A percentile compares a stretch with the other conserved stretches of the same genome.
Evolutionary conservation across 2,113 vertebrate species (phyloP).

Genomic region (Suricata suricatta): DNA sequence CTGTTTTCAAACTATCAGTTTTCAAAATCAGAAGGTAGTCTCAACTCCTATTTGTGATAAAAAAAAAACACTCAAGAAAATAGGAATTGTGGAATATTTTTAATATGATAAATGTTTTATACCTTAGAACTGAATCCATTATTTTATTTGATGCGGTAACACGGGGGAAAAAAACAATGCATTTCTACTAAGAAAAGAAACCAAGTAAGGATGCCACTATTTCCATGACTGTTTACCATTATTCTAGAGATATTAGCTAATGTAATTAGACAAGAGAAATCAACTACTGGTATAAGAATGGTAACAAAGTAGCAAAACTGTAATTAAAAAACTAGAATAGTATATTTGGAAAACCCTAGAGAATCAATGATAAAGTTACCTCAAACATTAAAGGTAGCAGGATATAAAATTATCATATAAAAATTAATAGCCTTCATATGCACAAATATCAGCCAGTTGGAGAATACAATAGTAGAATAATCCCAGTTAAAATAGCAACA

Average conservation of each 20-base stretch:
- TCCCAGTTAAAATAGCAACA: background rate
- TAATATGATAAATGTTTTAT: background rate
- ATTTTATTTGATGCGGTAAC: background rate
- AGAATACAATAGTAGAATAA: background rate
- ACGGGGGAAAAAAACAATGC: background rate
- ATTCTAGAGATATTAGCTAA: constrained; percentile 12
- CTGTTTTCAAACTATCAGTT: background rate
- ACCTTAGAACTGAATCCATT: background rate
- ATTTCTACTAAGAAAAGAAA: background rate
- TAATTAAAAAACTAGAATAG: background rate
- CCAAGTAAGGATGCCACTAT: background rate
- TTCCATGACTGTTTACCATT: background rate
- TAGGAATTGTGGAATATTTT: background rate
- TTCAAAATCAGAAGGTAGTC: background rate
- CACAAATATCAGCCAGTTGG: background rate
- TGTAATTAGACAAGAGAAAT: background rate
- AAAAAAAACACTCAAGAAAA: constrained; percentile 6
- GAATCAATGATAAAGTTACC: background rate
- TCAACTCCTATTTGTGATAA: background rate
- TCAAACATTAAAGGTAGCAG: background rate
- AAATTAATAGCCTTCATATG: background rate
- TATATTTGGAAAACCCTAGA: background rate
- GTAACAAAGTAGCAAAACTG: constrained; percentile 5
- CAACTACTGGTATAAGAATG: background rate
- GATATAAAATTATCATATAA: background rate